Conservation (phyloP, 2,888 invertebrate genomes). For the Pachydiplax longipennis region DNA sequence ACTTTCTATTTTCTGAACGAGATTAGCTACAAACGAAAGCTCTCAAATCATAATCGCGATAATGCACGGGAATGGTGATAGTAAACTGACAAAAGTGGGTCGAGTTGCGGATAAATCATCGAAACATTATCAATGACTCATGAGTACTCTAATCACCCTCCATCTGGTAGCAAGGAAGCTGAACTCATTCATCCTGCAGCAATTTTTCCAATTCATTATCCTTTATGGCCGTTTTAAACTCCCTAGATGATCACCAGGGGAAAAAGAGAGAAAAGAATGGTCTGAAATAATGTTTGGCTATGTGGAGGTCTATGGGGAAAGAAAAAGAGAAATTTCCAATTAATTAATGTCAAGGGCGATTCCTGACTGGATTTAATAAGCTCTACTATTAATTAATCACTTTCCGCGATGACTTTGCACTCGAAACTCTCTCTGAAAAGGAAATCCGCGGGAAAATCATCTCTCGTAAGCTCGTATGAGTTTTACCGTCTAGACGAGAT, state of each 20-base stretch:
- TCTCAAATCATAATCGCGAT: too few relatives aligned
- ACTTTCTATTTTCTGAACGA: too few relatives aligned
- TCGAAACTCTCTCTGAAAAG: background rate
- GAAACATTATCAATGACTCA: too few relatives aligned
- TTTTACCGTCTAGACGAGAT: background rate
- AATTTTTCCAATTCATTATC: too few relatives aligned
- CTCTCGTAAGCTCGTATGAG: background rate
- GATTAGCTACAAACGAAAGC: too few relatives aligned
- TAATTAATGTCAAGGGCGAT: conserved; percentile 19
- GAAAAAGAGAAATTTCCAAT: background rate
- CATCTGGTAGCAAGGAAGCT: too few relatives aligned
- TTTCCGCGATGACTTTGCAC: conserved; percentile 28
- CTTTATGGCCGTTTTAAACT: too few relatives aligned
- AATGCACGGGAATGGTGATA: too few relatives aligned
- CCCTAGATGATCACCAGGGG: background rate
- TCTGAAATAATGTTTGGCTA: background rate
- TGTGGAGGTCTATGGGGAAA: background rate
- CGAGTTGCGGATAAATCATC: too few relatives aligned
- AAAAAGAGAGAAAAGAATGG: background rate
- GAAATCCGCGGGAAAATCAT: background rate
- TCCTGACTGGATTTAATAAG: conserved; percentile 24
- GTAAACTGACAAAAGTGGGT: too few relatives aligned
- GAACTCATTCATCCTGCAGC: too few relatives aligned
- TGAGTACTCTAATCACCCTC: too few relatives aligned
- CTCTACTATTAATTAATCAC: conserved; percentile 24